Evolutionary conservation across 2,888 invertebrate species (phyloP), one percentile per base, ranked within the genome.

Genomic region (Heterodera filipjevi): DNA sequence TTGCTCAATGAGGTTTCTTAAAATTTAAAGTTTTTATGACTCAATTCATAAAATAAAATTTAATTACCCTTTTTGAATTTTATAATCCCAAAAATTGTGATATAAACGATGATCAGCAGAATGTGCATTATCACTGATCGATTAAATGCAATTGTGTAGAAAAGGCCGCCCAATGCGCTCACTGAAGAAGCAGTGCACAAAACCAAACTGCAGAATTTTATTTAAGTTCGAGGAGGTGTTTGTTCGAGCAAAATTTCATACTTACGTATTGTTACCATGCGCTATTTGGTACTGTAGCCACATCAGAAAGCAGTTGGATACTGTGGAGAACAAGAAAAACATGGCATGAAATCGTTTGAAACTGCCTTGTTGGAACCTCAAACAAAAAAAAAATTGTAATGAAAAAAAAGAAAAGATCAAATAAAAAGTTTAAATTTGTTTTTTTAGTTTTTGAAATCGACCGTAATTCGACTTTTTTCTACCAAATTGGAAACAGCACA

Each of bases 401-500:
- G n/a, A n/a, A n/a, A n/a, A n/a, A n/a, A n/a, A n/a, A n/a, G n/a
- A n/a, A n/a, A n/a, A n/a, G n/a, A n/a, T n/a, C n/a, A n/a, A n/a
- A n/a, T n/a, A n/a, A n/a, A n/a, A 3, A 33, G 5, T 68, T 68
- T 14, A 32, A 19, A 16, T 30, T 30, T 68, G 0, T 30, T 33
- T 1, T 1, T 22, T 35, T n/a, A n/a, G n/a, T n/a, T n/a, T n/a
- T n/a, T n/a, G n/a, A n/a, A n/a, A n/a, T n/a, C n/a, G n/a, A n/a
- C n/a, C n/a, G n/a, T n/a, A n/a, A n/a, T n/a, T n/a, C n/a, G n/a
- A n/a, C n/a, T n/a, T n/a, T n/a, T n/a, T n/a, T n/a, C 22, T 35
- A 68, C 68, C 68, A 68, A 68, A 68, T 68, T 32, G 68, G 68
- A 35, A 68, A 68, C 68, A 68, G 33, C 14, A 68, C 35, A 35